These are phyloP conservation scores for Sympetrum striolatum DNA, from an alignment of 2,888 invertebrate genomes.

Conservation along the genomic window DNA sequence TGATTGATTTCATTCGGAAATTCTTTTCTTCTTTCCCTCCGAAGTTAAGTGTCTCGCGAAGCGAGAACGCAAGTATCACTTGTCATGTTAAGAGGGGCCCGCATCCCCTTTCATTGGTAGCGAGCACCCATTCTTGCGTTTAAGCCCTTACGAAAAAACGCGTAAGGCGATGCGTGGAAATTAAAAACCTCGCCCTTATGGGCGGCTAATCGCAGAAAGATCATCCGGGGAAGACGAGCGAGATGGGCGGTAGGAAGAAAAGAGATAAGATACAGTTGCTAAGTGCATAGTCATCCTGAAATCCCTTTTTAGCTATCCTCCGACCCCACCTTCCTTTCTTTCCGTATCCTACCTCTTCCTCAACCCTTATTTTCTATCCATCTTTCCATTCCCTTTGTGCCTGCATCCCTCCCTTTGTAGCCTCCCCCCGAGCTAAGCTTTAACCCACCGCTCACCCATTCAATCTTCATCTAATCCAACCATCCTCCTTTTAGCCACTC, in stretches of 20 bases:
- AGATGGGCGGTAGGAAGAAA: not conserved
- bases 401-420: not conserved
- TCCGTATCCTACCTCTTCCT: not conserved
- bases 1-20: constrained; percentile 42
- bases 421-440: not conserved
- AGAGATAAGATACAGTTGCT: constrained; percentile 21
- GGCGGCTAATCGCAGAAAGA: constrained; percentile 27
- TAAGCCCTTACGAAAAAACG: not conserved
- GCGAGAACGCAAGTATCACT: not conserved
- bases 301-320: constrained; percentile 10
- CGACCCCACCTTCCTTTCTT: not conserved
- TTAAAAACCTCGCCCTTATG: constrained; percentile 26
- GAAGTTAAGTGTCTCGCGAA: not conserved
- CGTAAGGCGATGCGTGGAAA: constrained; percentile 23
- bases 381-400: constrained; percentile 5
- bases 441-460: constrained; percentile 21
- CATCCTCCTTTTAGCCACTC: not conserved
- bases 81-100: not conserved
- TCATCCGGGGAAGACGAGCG: not conserved
- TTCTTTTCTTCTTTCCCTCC: not conserved
- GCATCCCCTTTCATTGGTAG: not conserved
- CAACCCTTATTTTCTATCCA: not conserved
- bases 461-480: constrained; percentile 41
- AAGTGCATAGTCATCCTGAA: constrained; percentile 29
- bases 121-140: not conserved